Percentiles rank a stretch among this genome's conserved stretches.
Conservation (phyloP, 2,113 vertebrate genomes). For the Platysteira castanea region DNA sequence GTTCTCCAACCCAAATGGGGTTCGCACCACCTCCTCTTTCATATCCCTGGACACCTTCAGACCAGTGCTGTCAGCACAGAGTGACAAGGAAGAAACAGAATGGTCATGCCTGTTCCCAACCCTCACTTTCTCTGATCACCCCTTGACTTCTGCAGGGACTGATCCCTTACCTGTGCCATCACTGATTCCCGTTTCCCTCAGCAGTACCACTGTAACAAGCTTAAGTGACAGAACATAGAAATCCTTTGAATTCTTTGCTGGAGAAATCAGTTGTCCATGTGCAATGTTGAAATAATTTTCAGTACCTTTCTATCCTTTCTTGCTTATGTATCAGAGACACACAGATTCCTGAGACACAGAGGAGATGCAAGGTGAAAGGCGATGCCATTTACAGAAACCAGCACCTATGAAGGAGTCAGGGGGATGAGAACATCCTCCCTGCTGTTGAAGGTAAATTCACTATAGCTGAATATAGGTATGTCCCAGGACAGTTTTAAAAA, state of each 20-base stretch:
- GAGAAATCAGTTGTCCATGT: background rate
- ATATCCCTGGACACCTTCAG: background rate
- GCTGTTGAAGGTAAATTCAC: background rate
- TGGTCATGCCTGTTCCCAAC: background rate
- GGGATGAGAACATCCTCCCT: background rate
- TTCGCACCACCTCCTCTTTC: background rate
- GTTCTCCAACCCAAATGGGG: background rate
- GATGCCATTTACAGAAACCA: background rate
- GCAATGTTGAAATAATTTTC: background rate
- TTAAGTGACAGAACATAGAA: background rate
- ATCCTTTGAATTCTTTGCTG: background rate
- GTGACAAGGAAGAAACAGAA: background rate
- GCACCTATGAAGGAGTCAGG: background rate
- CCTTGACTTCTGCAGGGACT: background rate
- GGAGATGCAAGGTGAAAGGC: background rate
- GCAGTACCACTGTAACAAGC: background rate
- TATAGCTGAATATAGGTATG: background rate
- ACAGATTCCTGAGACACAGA: background rate
- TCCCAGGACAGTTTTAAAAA: background rate
- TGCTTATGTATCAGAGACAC: background rate
- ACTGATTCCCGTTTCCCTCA: background rate
- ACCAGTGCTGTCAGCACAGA: background rate
- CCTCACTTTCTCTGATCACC: fast-evolving
- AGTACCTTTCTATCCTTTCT: background rate
- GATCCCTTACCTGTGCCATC: background rate